Conservation (phyloP, 2,888 invertebrate species). For the Hydriomena furcata region DNA sequence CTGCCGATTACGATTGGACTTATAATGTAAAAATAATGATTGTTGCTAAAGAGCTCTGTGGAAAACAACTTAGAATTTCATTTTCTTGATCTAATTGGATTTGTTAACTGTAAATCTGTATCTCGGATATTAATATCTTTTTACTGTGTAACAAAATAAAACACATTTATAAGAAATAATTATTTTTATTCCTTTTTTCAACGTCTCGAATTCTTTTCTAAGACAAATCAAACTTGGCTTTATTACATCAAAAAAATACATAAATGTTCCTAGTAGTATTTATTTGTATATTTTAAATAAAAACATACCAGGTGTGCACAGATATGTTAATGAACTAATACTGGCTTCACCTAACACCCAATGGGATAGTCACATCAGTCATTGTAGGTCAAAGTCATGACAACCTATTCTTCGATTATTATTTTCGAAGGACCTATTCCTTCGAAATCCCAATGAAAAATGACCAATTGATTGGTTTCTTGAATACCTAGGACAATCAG, state of each 20-base stretch:
- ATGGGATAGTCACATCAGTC: background rate
- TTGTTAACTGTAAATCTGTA: no score
- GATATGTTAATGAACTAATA: constrained; percentile 19
- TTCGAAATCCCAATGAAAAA: no score
- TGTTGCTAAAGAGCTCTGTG: no score
- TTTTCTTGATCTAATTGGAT: no score
- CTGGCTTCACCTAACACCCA: constrained; percentile 5
- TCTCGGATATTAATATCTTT: background rate
- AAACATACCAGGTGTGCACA: constrained; percentile 59
- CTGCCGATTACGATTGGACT: no score
- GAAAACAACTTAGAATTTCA: no score
- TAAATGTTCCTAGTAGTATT: constrained; percentile 72
- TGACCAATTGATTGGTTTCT: background rate
- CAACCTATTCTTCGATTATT: no score
- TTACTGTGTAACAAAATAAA: constrained; percentile 55
- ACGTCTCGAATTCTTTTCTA: constrained; percentile 80
- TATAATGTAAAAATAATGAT: no score
- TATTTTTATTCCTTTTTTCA: constrained; percentile 78
- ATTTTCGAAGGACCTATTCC: no score
- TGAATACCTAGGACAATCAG: background rate
- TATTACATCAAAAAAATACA: constrained; percentile 82
- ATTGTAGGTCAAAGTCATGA: no score
- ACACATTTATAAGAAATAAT: constrained; percentile 79
- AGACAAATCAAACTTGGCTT: constrained; percentile 81
- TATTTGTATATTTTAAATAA: constrained; percentile 71